Evolutionary conservation across 1,140 invertebrate genomes (phyloP).

Genomic region (Meteorus sp.): DNA sequence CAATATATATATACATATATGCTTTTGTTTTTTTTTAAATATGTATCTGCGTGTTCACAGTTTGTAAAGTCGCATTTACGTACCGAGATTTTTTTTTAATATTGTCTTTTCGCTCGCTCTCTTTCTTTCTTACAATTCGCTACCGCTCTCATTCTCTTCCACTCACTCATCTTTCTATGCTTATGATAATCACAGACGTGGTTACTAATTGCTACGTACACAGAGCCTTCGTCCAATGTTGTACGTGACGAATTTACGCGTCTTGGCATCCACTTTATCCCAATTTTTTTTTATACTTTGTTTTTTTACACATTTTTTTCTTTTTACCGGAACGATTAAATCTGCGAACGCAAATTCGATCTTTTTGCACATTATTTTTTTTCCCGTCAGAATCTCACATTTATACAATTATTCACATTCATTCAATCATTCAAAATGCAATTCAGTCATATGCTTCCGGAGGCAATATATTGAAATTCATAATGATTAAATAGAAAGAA

Average conservation of each 20-base stretch:
- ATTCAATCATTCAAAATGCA: constrained; percentile 3
- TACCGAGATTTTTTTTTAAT: constrained; percentile 18
- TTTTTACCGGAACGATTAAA: constrained; percentile 25
- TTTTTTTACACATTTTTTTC: no score
- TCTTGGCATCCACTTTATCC: constrained; percentile 12
- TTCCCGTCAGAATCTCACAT: background rate
- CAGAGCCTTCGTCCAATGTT: constrained; percentile 38
- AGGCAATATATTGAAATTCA: background rate
- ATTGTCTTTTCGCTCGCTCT: constrained; percentile 33
- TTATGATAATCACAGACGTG: constrained; percentile 51
- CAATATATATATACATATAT: constrained; percentile 19
- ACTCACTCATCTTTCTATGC: constrained; percentile 33
- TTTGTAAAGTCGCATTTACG: background rate
- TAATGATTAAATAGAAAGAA: background rate
- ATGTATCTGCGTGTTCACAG: constrained; percentile 16
- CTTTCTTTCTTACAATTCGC: background rate
- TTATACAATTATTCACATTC: constrained; percentile 8
- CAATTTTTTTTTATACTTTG: no score
- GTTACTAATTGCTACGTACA: constrained; percentile 48
- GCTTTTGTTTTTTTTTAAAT: background rate
- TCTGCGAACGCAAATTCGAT: constrained; percentile 23
- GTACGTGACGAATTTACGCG: constrained; percentile 28
- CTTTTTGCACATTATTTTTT: constrained; percentile 6
- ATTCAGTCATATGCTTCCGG: constrained; percentile 1
- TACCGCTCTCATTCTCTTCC: background rate